Evolutionary conservation across 2,797 vertebrate genomes (phyloP).

Genomic region (Rhinatrema bivittatum): DNA sequence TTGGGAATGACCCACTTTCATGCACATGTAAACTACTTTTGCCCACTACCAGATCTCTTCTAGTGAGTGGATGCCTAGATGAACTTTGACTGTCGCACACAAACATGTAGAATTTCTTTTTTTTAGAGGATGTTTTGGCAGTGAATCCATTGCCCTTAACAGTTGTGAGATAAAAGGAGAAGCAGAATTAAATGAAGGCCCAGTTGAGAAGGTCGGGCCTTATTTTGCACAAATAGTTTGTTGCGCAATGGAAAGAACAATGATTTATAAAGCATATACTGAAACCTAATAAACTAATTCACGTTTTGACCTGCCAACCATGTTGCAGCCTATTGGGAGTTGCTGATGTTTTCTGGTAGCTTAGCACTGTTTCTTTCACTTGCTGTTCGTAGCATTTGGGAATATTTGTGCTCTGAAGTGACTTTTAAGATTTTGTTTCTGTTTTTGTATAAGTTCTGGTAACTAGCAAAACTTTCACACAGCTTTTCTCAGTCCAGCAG

Average conservation of each 20-base stretch:
- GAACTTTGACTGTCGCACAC: slow-evolving; percentile 21
- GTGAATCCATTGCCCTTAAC: too few relatives aligned
- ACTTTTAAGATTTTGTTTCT: background rate
- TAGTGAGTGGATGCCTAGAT: background rate
- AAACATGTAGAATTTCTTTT: too few relatives aligned
- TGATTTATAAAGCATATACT: background rate
- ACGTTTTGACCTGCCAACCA: background rate
- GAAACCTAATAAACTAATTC: background rate
- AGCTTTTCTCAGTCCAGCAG: slow-evolving; percentile 11
- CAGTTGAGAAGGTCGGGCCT: background rate
- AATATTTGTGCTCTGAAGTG: background rate
- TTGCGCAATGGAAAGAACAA: slow-evolving; percentile 1
- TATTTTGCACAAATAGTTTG: background rate
- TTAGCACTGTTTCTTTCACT: background rate
- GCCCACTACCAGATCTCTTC: slow-evolving; percentile 8
- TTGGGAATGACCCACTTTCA: slow-evolving; percentile 11
- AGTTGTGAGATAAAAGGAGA: background rate
- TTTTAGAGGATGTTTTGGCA: too few relatives aligned
- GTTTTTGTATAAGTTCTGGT: background rate
- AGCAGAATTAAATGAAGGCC: slow-evolving; percentile 2
- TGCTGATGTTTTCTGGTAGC: slow-evolving; percentile 11
- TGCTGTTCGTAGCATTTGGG: background rate
- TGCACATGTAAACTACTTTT: background rate
- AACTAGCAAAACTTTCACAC: slow-evolving; percentile 6
- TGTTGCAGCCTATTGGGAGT: background rate